Conservation (phyloP, 2,888 invertebrate species). For the Leptinotarsa tumamoca region DNA sequence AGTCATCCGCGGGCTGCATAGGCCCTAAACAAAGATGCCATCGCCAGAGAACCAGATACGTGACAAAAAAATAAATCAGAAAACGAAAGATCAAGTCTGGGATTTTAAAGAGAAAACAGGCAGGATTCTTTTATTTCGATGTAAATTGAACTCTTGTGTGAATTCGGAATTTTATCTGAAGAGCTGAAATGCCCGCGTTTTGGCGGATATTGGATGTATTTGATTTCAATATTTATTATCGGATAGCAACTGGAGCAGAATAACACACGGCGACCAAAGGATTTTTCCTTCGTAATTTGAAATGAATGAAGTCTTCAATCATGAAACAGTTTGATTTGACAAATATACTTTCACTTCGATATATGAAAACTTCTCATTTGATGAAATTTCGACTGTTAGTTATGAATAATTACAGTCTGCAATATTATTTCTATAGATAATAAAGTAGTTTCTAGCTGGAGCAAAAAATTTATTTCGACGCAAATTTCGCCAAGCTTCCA, state of each 20-base stretch:
- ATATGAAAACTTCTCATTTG: too few species aligned
- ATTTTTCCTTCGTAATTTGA: background rate
- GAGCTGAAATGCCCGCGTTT: background rate
- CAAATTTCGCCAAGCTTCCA: too few species aligned
- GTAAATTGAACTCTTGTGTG: background rate
- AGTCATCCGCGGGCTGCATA: background rate
- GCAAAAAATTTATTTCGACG: too few species aligned
- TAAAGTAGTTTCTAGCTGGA: too few species aligned
- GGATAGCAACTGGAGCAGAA: background rate
- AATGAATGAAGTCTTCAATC: too few species aligned
- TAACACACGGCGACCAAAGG: background rate
- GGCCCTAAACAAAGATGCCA: conserved; percentile 12
- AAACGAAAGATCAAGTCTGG: background rate
- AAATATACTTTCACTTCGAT: too few species aligned
- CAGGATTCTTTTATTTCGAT: conserved; percentile 4
- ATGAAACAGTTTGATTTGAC: too few species aligned
- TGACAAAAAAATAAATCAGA: conserved; percentile 5
- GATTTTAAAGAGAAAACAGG: background rate
- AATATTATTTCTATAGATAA: too few species aligned
- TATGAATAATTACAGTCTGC: too few species aligned
- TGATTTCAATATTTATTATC: background rate
- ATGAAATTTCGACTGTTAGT: too few species aligned
- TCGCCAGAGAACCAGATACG: conserved; percentile 4
- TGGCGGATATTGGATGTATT: background rate
- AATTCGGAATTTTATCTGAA: background rate